Evolutionary conservation across 1,140 invertebrate species (phyloP), one percentile per base, ranked within the genome.

Genomic region (Halotydeus destructor): DNA sequence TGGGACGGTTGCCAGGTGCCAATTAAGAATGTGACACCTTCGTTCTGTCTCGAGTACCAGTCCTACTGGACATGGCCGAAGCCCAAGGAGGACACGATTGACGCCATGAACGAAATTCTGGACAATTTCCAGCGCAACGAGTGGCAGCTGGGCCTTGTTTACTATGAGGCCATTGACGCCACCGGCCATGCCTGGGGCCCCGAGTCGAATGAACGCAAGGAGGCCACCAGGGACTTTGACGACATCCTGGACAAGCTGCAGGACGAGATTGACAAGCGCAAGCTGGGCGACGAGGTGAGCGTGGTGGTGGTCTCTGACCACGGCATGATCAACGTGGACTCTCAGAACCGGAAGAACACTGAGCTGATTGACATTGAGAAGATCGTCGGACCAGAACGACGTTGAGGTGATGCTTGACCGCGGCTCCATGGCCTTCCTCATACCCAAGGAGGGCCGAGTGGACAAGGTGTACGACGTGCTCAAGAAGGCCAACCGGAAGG

Each of bases 1-100:
- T 59, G 58, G 56, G 52, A 53, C 5, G 58, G 56, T 6, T 60
- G 59, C 50, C 52, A 60, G 37, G 53, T 59, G 16, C 37, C 35
- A n/a, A 57, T 59, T n/a, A 22, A 40, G 5, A 52, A 49, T 3
- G 33, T 41, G 4, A 49, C 43, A 6, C 54, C 57, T 2, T 52
- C 51, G 5, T 52, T 39, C 31, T 60, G 57, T 44, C 23, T 38
- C 3, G 38, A 46, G 30, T 48, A 50, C 19, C 47, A 46, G 28
- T 46, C 41, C 21, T 47, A 43, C 25, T 44, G 44, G 19, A 37
- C 36, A 1, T 48, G 49, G 46, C 41, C 41, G 5, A 48, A 26
- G 8, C 35, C 44, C 4, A 38, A 47, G 23, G 40, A 48, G 19
- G 44, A 50, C 31, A 46, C 40, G 14, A 24, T 41, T n/a, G 42